These are phyloP conservation scores for Cerceris rybyensis DNA, from an alignment of 2,888 invertebrate species.

Conservation along the genomic window DNA sequence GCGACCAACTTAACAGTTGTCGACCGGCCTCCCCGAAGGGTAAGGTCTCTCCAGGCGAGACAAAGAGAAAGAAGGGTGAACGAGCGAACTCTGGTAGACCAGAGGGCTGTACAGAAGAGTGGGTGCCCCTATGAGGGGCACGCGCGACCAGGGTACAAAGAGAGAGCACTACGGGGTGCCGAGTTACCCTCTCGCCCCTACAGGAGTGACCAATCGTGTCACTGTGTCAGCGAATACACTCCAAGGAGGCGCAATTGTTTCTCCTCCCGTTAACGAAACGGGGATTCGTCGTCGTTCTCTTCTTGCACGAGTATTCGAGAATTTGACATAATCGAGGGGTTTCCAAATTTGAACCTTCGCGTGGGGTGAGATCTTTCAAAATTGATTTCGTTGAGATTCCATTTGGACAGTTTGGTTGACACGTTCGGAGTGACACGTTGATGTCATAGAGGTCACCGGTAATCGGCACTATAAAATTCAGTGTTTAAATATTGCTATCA, in stretches of 20 bases:
- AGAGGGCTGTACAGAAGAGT: slow-evolving; percentile 44
- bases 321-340: too few relatives aligned
- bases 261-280: slow-evolving; percentile 13
- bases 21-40: slow-evolving; percentile 45
- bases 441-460: too few relatives aligned
- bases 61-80: slow-evolving; percentile 67
- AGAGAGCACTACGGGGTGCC: slow-evolving; percentile 38
- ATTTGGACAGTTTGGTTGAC: too few relatives aligned
- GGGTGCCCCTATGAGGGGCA: slow-evolving; percentile 30
- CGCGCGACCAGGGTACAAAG: slow-evolving; percentile 34
- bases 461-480: too few relatives aligned
- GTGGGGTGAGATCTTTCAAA: too few relatives aligned
- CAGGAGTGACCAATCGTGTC: slow-evolving; percentile 75
- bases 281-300: background rate
- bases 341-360: too few relatives aligned
- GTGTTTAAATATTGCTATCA: too few relatives aligned
- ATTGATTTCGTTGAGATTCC: too few relatives aligned
- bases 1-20: slow-evolving; percentile 56
- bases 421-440: too few relatives aligned
- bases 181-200: slow-evolving; percentile 49
- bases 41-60: slow-evolving; percentile 32
- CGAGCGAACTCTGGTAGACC: slow-evolving; percentile 48
- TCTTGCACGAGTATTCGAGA: too few relatives aligned
- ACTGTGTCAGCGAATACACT: slow-evolving; percentile 72
- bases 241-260: slow-evolving; percentile 19